Conservation (phyloP, 2,797 vertebrate species). For the Danio kyathit region DNA sequence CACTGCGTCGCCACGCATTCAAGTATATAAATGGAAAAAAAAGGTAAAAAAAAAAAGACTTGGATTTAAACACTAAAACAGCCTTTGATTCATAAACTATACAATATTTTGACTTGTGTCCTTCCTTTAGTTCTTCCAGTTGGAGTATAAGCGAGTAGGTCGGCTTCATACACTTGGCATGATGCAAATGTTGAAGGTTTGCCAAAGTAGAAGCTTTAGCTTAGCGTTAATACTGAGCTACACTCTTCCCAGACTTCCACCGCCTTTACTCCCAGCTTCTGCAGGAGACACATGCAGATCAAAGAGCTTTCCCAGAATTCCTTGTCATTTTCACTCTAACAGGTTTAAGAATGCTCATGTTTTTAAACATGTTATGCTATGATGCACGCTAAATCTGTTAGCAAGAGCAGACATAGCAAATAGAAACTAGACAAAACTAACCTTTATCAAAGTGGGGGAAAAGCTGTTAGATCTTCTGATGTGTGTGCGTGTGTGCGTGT, state of each 20-base stretch:
- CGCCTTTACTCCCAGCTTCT: neutral
- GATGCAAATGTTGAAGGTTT: slow-evolving; percentile 30
- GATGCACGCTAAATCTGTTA: neutral
- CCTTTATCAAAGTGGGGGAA: slow-evolving; percentile 19
- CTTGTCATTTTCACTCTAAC: neutral
- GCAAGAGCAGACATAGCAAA: slow-evolving; percentile 28
- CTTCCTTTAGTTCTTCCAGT: slow-evolving; percentile 18
- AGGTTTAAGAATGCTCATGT: slow-evolving; percentile 4
- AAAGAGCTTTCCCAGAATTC: slow-evolving; percentile 13
- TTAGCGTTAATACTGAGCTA: neutral
- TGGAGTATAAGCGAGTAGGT: slow-evolving; percentile 34
- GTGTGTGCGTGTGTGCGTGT: neutral
- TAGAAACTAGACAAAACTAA: slow-evolving; percentile 46
- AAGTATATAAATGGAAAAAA: too few relatives aligned
- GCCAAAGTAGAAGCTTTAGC: slow-evolving; percentile 41
- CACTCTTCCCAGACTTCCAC: slow-evolving; percentile 9
- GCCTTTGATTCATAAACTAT: neutral
- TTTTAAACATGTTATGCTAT: slow-evolving; percentile 28
- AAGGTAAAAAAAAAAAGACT: neutral
- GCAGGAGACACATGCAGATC: neutral
- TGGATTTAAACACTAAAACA: neutral
- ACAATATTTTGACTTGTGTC: neutral
- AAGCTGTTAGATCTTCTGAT: slow-evolving; percentile 31
- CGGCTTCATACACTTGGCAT: slow-evolving; percentile 32
- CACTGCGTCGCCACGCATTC: too few relatives aligned